Evolutionary conservation across 2,113 vertebrate genomes (phyloP).

Genomic region (Taxidea taxus): DNA sequence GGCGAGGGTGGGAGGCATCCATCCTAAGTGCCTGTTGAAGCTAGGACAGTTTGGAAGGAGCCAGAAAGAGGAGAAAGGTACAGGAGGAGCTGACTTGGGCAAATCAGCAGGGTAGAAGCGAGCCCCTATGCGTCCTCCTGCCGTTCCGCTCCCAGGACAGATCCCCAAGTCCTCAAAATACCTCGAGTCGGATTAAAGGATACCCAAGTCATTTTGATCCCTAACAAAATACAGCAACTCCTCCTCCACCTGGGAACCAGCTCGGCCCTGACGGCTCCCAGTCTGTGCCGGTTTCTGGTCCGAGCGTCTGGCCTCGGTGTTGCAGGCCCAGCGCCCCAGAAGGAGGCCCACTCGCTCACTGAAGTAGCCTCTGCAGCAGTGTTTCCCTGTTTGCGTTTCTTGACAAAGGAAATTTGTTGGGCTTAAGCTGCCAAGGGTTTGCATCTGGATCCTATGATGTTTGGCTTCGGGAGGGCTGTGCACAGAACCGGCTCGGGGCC

Average conservation of each 20-base stretch:
- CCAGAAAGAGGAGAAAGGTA: neutral
- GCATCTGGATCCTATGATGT: conserved; percentile 82
- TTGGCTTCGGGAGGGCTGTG: conserved; percentile 72
- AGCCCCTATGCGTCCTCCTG: rapidly evolving
- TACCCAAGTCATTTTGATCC: neutral
- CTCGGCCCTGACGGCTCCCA: rapidly evolving
- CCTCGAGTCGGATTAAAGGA: neutral
- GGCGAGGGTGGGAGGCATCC: neutral
- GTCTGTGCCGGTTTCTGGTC: neutral
- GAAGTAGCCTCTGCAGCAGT: conserved; percentile 11
- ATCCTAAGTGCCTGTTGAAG: neutral
- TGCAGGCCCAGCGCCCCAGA: rapidly evolving
- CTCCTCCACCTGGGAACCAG: neutral
- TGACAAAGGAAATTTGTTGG: conserved; percentile 80
- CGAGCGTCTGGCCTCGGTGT: neutral
- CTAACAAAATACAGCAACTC: neutral
- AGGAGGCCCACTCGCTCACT: neutral
- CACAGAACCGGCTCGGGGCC: conserved; percentile 62
- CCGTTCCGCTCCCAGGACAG: rapidly evolving
- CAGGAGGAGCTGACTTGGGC: neutral
- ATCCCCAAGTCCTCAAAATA: neutral
- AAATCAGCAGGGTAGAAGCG: neutral
- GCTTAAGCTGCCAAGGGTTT: conserved; percentile 74
- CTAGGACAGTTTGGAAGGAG: neutral
- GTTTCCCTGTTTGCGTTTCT: conserved; percentile 74